A percentile compares a stretch with the other conserved stretches of the same genome.
These are phyloP conservation scores for Merops nubicus DNA, from an alignment of 2,113 vertebrate species.

Conservation along the genomic window DNA sequence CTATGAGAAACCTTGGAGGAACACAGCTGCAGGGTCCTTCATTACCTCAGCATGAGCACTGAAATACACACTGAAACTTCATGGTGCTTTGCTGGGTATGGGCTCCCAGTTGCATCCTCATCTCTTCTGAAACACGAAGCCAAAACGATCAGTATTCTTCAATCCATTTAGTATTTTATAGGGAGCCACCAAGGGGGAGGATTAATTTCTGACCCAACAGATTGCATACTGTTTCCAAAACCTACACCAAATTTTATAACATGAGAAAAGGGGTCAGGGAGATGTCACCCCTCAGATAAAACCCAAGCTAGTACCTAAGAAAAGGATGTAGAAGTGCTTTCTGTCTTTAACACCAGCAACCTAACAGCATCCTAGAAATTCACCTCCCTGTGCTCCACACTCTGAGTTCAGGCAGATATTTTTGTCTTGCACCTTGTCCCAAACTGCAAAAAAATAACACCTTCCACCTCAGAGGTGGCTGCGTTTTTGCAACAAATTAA, in stretches of 20 bases:
- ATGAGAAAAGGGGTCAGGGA: background rate
- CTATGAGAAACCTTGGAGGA: slow-evolving; percentile 54
- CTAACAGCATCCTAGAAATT: background rate
- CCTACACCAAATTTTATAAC: background rate
- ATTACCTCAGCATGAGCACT: slow-evolving; percentile 37
- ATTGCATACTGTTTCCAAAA: background rate
- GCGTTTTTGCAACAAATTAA: background rate
- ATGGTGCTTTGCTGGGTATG: background rate
- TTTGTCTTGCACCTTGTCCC: background rate
- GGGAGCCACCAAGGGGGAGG: background rate
- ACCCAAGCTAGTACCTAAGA: background rate
- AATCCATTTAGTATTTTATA: background rate
- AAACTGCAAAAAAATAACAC: slow-evolving; percentile 11
- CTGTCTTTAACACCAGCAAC: background rate
- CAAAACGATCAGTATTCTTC: background rate
- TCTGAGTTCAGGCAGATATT: background rate
- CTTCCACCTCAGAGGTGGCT: background rate
- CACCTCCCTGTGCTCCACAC: background rate
- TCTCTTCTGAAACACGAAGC: background rate
- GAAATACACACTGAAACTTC: background rate
- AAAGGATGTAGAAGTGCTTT: no score
- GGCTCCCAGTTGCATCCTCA: background rate
- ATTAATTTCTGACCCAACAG: background rate
- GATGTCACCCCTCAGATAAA: background rate
- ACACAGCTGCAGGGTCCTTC: slow-evolving; percentile 56